These are phyloP conservation scores for Chroicocephalus ridibundus DNA, from an alignment of 2,113 vertebrate genomes.

Conservation along the genomic window DNA sequence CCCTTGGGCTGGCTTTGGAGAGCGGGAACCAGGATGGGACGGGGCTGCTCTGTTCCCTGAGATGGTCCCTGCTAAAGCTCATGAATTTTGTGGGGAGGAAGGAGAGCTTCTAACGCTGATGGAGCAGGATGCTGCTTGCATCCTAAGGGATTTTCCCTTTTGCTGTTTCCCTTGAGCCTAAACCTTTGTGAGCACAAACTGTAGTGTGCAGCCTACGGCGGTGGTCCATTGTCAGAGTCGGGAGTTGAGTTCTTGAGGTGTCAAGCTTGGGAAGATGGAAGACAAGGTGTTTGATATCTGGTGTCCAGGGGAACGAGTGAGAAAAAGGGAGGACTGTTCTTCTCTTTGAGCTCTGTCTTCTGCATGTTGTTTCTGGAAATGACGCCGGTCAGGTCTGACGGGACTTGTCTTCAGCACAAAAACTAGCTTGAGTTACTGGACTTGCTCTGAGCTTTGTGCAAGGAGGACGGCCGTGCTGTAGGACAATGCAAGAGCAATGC, in stretches of 20 bases:
- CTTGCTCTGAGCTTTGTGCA: not conserved
- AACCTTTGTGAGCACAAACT: not conserved
- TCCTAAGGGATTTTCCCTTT: not conserved
- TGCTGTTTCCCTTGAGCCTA: not conserved
- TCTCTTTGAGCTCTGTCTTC: not conserved
- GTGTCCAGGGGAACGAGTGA: not conserved
- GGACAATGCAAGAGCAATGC: not conserved
- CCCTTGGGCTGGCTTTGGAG: not conserved
- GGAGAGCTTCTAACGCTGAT: not conserved
- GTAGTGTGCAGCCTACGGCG: fast-evolving
- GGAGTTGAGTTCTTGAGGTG: not conserved
- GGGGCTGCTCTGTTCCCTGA: not conserved
- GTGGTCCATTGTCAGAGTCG: not conserved
- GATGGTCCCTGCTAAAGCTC: not conserved
- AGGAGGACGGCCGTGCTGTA: not conserved
- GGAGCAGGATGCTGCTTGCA: not conserved
- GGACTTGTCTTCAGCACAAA: not conserved
- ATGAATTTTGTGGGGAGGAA: not conserved
- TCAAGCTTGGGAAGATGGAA: not conserved
- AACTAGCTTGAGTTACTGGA: not conserved
- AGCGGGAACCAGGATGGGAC: not conserved
- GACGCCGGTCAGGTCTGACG: not conserved
- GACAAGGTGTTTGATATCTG: not conserved
- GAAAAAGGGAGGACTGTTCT: not conserved
- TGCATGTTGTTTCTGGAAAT: not conserved